These are phyloP conservation scores for Dasyprocta punctata DNA, from an alignment of 2,113 vertebrate genomes.

Conservation along the genomic window DNA sequence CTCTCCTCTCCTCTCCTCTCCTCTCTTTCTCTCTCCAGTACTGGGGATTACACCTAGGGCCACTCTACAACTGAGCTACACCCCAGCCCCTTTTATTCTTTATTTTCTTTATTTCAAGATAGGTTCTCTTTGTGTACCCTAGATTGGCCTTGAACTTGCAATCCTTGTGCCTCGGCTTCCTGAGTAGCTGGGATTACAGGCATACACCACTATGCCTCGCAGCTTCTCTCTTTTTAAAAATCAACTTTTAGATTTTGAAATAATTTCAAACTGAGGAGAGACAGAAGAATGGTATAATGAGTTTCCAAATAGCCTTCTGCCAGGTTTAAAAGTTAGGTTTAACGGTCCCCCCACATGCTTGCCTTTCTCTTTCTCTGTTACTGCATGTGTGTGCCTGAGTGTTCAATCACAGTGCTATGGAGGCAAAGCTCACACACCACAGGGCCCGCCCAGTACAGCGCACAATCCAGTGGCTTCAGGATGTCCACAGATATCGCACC, in stretches of 20 bases:
- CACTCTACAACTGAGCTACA: neutral
- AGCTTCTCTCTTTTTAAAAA: neutral
- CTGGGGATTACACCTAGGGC: neutral
- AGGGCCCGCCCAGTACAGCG: neutral
- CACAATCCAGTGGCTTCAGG: neutral
- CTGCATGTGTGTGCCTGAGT: neutral
- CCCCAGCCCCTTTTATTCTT: neutral
- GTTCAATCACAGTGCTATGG: neutral
- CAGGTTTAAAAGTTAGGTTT: neutral
- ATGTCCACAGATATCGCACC: neutral
- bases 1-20: too few relatives aligned
- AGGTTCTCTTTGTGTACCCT: neutral
- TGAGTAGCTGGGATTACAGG: neutral
- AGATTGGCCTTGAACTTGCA: neutral
- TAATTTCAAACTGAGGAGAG: constrained; percentile 15
- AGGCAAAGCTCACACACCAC: neutral
- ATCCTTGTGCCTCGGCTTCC: neutral
- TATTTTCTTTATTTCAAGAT: neutral
- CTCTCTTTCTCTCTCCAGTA: neutral
- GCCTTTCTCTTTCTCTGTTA: neutral
- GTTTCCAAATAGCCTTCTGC: neutral
- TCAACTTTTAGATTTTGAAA: neutral
- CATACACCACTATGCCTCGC: too few relatives aligned
- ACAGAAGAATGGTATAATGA: neutral
- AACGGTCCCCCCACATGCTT: neutral